Evolutionary conservation across 2,113 vertebrate species (phyloP), one percentile per base, ranked within the genome.

Genomic region (Puffinus mauretanicus): DNA sequence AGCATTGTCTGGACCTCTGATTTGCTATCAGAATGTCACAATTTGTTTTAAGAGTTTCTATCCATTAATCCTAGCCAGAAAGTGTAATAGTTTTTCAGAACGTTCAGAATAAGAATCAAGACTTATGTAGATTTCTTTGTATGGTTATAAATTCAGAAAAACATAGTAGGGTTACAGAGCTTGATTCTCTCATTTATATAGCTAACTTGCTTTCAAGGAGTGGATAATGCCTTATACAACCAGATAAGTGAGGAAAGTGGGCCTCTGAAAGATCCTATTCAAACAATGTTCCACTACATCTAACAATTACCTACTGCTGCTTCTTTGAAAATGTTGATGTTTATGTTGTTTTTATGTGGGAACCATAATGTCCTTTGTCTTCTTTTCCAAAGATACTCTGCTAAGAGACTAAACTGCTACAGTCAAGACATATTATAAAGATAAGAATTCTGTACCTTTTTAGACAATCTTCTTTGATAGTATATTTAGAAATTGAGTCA

Each of bases 401-500:
- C 36, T 58, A 69, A 49, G 32, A 66, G 60, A 66, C 34, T 61
- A 84, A 86, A 62, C 38, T 90, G 49, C 27, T 44, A 52, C 84
- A 60, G 25, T 83, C 58, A 38, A 86, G 92, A 73, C 17, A 30
- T 89, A 64, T 61, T 92, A 85, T 73, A 82, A 75, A 86, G 82
- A 92, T 70, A 60, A 91, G 58, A 51, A 64, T 93, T 61, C 49
- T 92, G 58, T 76, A 82, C 21, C 27, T 89, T 69, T 96, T 95
- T 92, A 86, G 57, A 80, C 67, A 65, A 38, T 84, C 72, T 58
- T 62, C 60, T 76, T 67, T 75, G 71, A 40, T 47, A 66, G 73
- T 88, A n/a, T 80, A 87, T 61, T 69, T 34, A 94, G 75, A 95
- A 91, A 83, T 65, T 71, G 46, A 90, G 32, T 93, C 42, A 92